Evolutionary conservation across 2,113 vertebrate species (phyloP).

Genomic region (Anthoscopus minutus): DNA sequence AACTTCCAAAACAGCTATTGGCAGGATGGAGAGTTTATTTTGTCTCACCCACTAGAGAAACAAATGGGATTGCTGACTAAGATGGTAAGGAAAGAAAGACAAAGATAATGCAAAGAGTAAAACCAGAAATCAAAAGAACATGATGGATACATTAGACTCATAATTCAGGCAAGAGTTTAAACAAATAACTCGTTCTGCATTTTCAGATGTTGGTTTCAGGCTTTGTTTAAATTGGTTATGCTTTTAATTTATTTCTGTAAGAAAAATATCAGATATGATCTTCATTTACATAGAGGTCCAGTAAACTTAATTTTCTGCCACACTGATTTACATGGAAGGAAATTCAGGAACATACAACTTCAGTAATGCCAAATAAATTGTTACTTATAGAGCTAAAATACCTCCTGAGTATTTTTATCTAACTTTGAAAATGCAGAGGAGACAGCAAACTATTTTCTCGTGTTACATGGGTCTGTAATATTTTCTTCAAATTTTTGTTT

Average conservation of each 20-base stretch:
- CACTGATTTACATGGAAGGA: conserved; percentile 9
- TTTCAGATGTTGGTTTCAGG: background rate
- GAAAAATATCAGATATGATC: background rate
- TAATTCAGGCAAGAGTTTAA: background rate
- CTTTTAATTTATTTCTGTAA: conserved; percentile 11
- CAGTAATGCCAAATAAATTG: background rate
- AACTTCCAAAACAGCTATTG: background rate
- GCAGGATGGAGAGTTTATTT: background rate
- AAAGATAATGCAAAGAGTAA: background rate
- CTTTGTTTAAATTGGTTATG: background rate
- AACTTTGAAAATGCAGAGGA: background rate
- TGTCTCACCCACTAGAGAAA: background rate
- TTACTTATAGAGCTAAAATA: background rate
- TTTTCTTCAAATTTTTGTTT: conserved; percentile 14
- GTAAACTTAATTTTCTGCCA: conserved; percentile 26
- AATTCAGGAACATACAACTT: background rate
- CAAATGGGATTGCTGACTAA: background rate
- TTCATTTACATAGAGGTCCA: background rate
- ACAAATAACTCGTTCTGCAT: background rate
- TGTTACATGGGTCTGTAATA: background rate
- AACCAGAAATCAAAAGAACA: background rate
- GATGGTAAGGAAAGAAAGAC: background rate
- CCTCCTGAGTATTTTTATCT: background rate
- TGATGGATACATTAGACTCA: background rate
- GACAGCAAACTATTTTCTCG: background rate